Evolutionary conservation across 2,888 invertebrate species (phyloP), one percentile per base, ranked within the genome.

Genomic region (Apomyelois bistriatella): DNA sequence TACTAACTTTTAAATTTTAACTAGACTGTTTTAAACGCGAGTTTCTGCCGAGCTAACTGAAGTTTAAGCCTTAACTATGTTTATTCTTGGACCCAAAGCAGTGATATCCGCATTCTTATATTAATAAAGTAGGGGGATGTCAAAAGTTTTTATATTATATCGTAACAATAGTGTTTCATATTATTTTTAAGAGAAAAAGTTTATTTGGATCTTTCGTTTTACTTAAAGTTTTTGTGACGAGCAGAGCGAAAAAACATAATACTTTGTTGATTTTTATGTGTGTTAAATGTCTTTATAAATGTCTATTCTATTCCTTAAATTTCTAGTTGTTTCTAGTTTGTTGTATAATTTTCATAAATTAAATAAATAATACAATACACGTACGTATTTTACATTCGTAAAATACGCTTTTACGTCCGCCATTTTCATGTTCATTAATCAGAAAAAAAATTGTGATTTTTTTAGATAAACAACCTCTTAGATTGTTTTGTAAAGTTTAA

Each of bases 51-150:
- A 43, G 30, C 30, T 30, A 43, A 30, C 22, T 22, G 53, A 56
- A 59, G 52, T 56, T 58, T 49, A 28, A 49, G 53, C 49, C 54
- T 49, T 46, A 56, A 53, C 53, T 49, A 56, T 53, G 51, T 57
- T 54, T 59, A 58, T 43, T 50, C 52, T 32, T 32, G 30, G 7
- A 15, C 32, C 46, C 46, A 13, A n/a, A 13, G 32, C 40, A 15
- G 53, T 58, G 60, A 62, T 62, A 62, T 16, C 46, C 32, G 32
- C 10, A 32, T 46, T 46, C 46, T 46, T 46, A 32, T 46, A 46
- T 46, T 46, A 46, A 46, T 46, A 46, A 46, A 46, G 28, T 43
- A 30, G 13, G n/a, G 15, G 10, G 16, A 16, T 12, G 46, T 46
- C 35, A n/a, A 46, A 46, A 46, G 10, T 46, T 46, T 46, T 46